Conservation (phyloP, 2,888 invertebrate species). For the Leptopilina syphax region DNA sequence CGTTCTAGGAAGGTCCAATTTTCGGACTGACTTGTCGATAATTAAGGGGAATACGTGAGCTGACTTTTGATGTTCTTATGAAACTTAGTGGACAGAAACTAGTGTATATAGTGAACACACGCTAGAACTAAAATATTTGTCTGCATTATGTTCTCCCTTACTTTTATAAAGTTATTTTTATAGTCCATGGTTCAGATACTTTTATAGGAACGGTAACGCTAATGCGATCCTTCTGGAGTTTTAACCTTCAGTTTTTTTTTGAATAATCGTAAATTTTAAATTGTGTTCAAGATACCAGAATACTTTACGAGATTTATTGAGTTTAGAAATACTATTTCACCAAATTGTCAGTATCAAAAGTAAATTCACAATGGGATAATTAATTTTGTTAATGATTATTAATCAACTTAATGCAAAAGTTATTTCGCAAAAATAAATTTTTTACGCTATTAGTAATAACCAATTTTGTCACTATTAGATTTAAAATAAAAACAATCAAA, state of each 20-base stretch:
- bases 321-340: neutral
- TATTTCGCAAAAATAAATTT: no score
- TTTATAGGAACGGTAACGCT: slow-evolving; percentile 6
- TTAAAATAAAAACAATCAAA: no score
- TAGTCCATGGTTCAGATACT: slow-evolving; percentile 8
- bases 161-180: slow-evolving; percentile 5
- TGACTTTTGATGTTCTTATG: slow-evolving; percentile 33
- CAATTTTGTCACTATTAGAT: no score
- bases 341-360: no score
- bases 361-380: no score
- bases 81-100: neutral
- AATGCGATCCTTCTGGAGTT: slow-evolving; percentile 1
- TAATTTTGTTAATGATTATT: no score
- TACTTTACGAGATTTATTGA: neutral
- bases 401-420: no score
- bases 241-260: neutral
- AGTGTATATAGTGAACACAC: neutral
- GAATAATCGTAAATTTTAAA: neutral
- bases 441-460: no score
- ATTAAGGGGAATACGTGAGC: slow-evolving; percentile 49
- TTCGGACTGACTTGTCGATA: slow-evolving; percentile 42
- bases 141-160: slow-evolving; percentile 7
- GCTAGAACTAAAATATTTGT: neutral
- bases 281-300: neutral
- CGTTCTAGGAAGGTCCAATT: slow-evolving; percentile 47